Evolutionary conservation across 1,140 invertebrate species (phyloP).

Genomic region (Papilio helenus): DNA sequence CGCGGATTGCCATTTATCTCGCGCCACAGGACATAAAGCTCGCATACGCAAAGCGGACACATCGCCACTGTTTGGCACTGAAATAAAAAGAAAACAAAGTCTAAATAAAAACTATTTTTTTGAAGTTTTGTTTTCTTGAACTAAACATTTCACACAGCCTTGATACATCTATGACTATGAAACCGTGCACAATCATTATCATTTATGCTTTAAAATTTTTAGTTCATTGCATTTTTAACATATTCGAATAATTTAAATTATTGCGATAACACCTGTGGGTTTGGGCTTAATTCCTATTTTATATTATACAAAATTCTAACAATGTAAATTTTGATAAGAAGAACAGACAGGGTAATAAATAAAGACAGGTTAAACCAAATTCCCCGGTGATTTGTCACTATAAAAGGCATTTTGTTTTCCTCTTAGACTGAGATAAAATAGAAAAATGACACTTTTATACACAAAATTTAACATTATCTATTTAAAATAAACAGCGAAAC

Average conservation of each 20-base stretch:
- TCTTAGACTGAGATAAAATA: conserved; percentile 20
- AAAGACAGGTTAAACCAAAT: conserved; percentile 7
- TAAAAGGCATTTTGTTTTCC: conserved; percentile 26
- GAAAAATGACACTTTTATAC: background rate
- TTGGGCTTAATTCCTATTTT: background rate
- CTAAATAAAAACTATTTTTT: background rate
- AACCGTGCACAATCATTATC: background rate
- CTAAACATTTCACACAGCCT: background rate
- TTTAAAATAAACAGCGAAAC: conserved; percentile 5
- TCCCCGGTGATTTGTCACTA: conserved; percentile 15
- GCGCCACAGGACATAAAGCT: conserved; percentile 28
- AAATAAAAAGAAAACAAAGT: background rate
- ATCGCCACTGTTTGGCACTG: background rate
- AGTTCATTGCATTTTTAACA: too few relatives aligned
- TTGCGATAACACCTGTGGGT: background rate
- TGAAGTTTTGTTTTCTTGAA: too few relatives aligned
- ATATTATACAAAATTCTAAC: background rate
- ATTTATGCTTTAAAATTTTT: background rate
- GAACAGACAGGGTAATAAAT: background rate
- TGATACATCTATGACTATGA: background rate
- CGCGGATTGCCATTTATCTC: conserved; percentile 33
- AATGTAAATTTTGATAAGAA: background rate
- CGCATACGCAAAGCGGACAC: conserved; percentile 26
- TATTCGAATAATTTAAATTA: background rate
- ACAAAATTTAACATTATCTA: conserved; percentile 1